Conservation (phyloP, 1,140 invertebrate genomes). For the Anthonomus grandis region DNA sequence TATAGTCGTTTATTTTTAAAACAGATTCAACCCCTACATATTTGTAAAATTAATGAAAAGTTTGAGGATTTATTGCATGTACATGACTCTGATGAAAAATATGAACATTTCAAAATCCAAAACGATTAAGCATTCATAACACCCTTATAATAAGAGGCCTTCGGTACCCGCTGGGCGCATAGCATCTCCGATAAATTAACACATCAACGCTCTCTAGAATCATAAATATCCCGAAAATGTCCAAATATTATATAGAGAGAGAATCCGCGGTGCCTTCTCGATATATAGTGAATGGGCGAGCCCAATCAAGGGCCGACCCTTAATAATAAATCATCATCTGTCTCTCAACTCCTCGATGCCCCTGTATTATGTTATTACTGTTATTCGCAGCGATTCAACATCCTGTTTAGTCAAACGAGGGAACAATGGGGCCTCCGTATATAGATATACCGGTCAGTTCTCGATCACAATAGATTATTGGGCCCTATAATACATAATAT, state of each 20-base stretch:
- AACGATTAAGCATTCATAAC: too few species aligned
- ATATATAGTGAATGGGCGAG: constrained; percentile 36
- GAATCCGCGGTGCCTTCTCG: constrained; percentile 36
- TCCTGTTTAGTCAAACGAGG: constrained; percentile 43
- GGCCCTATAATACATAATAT: too few species aligned
- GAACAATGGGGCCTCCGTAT: constrained; percentile 37
- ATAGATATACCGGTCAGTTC: constrained; percentile 44
- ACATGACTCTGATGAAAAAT: too few species aligned
- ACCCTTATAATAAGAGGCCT: too few species aligned
- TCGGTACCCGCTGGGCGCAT: too few species aligned
- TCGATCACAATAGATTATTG: constrained; percentile 33
- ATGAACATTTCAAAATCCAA: too few species aligned
- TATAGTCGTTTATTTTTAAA: too few species aligned
- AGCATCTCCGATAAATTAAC: too few species aligned
- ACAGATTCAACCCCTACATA: too few species aligned
- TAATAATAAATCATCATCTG: constrained; percentile 44
- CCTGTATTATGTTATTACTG: constrained; percentile 42
- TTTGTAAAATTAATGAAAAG: too few species aligned
- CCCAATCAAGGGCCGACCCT: constrained; percentile 31
- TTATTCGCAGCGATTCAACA: constrained; percentile 44
- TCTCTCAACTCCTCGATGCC: constrained; percentile 38
- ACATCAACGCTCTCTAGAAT: constrained; percentile 37
- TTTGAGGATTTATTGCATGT: too few species aligned
- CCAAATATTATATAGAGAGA: constrained; percentile 43
- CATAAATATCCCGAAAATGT: constrained; percentile 40